phyloP scores from a whole-genome alignment of 2,888 invertebrate species.

The Hydraecia micacea region DNA sequence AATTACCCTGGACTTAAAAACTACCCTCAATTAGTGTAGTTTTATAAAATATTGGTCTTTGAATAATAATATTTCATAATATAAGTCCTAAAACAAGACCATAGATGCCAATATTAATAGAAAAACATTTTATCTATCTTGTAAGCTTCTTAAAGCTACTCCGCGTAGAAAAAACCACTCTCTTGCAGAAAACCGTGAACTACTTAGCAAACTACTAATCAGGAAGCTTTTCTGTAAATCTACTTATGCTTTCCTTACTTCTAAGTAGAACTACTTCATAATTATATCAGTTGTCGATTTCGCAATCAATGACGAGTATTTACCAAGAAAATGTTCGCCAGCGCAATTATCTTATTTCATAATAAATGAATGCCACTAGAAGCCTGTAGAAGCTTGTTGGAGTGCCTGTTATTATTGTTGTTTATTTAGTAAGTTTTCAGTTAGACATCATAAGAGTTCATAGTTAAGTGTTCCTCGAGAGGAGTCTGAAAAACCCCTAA shows the following conservation, averaged over 20 bases:
- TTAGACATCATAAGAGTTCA: conserved; percentile 18
- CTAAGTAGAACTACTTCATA: conserved; percentile 15
- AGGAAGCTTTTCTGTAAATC: conserved; percentile 32
- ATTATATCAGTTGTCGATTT: conserved; percentile 21
- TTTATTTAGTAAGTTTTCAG: neutral
- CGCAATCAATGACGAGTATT: neutral
- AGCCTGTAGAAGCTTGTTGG: conserved; percentile 8
- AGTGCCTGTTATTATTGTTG: neutral
- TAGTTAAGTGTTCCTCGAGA: neutral
- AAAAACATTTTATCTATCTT: neutral
- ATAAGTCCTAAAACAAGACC: neutral
- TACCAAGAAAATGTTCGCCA: conserved; percentile 23
- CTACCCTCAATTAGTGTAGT: neutral
- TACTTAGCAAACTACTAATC: conserved; percentile 36
- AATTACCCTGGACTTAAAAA: neutral
- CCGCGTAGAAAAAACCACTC: neutral
- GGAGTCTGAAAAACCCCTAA: neutral
- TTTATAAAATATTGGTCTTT: neutral
- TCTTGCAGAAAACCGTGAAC: neutral
- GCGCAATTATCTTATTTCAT: conserved; percentile 27
- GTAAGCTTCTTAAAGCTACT: conserved; percentile 12
- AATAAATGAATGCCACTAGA: conserved; percentile 20
- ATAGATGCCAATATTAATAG: neutral
- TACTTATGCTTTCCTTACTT: conserved; percentile 23
- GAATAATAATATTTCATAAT: neutral